These are phyloP conservation scores for Sarcophaga peregrina DNA, from an alignment of 1,140 invertebrate species.

Conservation along the genomic window DNA sequence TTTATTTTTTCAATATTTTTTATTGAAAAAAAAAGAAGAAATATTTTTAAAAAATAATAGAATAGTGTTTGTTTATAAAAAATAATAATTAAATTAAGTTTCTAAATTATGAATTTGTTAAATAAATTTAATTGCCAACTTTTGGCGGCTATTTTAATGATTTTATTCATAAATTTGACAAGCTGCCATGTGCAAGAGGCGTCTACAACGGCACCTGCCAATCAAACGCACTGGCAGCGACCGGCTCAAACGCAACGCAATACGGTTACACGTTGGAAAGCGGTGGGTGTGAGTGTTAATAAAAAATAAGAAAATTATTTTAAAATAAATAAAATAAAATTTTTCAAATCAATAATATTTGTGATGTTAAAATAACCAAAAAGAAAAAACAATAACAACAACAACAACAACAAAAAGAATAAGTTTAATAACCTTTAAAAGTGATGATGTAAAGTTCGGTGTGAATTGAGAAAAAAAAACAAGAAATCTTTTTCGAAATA, in stretches of 20 bases:
- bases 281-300: neutral
- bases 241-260: neutral
- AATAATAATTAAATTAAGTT: slow-evolving; percentile 1
- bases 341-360: too few species aligned
- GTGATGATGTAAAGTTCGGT: too few species aligned
- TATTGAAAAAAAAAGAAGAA: neutral
- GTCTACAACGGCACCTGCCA: slow-evolving; percentile 3
- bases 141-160: neutral
- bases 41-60: neutral
- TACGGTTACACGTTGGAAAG: slow-evolving; percentile 26
- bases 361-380: too few species aligned
- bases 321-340: neutral
- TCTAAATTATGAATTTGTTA: slow-evolving; percentile 14
- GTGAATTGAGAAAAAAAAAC: too few species aligned
- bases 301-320: too few species aligned
- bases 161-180: neutral
- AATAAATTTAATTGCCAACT: neutral
- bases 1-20: neutral
- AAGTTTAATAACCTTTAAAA: too few species aligned
- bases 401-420: too few species aligned
- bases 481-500: too few species aligned
- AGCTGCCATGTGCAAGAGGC: slow-evolving; percentile 20
- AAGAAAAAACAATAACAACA: too few species aligned
- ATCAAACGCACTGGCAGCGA: slow-evolving; percentile 14
- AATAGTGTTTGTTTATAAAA: neutral